Percentiles rank a stretch among this genome's conserved stretches.
Conservation (phyloP, 1,140 invertebrate genomes). For the Nymphalis io region DNA sequence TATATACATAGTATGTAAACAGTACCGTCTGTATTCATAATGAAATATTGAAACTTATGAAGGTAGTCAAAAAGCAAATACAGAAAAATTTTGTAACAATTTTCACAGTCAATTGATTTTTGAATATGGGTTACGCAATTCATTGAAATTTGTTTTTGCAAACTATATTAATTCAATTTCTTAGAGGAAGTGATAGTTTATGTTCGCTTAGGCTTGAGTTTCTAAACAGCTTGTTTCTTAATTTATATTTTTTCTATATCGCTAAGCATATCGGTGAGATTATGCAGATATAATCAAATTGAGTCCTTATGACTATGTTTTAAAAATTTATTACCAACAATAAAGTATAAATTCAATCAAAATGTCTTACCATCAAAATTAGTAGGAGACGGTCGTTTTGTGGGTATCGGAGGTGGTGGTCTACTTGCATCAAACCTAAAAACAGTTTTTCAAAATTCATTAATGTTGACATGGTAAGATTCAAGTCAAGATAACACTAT, state of each 20-base stretch:
- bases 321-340: conserved; percentile 4
- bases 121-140: neutral
- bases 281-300: conserved; percentile 4
- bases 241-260: conserved; percentile 17
- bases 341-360: conserved; percentile 2
- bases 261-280: conserved; percentile 11
- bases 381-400: conserved; percentile 6
- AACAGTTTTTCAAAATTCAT: too few relatives aligned
- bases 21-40: neutral
- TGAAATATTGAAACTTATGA: neutral
- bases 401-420: conserved; percentile 42
- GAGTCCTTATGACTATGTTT: neutral
- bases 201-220: conserved; percentile 21
- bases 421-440: conserved; percentile 42
- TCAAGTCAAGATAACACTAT: too few relatives aligned
- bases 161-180: neutral
- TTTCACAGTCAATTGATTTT: neutral
- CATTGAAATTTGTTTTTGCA: neutral
- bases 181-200: neutral
- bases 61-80: neutral
- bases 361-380: conserved; percentile 13
- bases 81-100: neutral
- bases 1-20: too few relatives aligned
- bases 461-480: too few relatives aligned
- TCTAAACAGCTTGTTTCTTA: conserved; percentile 4